Evolutionary conservation across 2,113 vertebrate species (phyloP).

Genomic region (Pagrus major): DNA sequence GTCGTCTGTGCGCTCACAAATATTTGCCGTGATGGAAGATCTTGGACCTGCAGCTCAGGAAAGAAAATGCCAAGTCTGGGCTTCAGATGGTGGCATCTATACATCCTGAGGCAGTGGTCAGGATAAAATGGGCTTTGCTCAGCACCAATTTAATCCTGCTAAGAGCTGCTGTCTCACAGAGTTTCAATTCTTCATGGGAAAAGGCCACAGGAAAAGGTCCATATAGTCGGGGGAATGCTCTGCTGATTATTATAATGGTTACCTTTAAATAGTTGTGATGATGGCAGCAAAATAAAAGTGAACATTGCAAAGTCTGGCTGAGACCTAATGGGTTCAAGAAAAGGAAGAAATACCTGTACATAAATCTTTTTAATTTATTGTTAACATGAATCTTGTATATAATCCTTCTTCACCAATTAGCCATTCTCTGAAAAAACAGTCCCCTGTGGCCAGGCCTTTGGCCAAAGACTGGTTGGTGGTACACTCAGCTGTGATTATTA

Average conservation of each 20-base stretch:
- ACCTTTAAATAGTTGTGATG: conserved; percentile 51
- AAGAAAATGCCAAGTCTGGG: conserved; percentile 52
- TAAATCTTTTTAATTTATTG: background rate
- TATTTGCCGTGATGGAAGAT: conserved; percentile 45
- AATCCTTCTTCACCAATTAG: conserved; percentile 17
- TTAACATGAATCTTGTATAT: background rate
- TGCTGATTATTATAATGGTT: conserved; percentile 66
- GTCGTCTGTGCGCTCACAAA: conserved; percentile 15
- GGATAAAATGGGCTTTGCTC: conserved; percentile 69
- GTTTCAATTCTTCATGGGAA: conserved; percentile 62
- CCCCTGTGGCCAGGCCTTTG: background rate
- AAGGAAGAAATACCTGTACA: conserved; percentile 3
- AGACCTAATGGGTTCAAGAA: background rate
- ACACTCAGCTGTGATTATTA: conserved; percentile 25
- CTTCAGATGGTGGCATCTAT: conserved; percentile 49
- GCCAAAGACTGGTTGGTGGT: conserved; percentile 7
- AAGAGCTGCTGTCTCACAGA: conserved; percentile 68
- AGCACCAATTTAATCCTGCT: conserved; percentile 73
- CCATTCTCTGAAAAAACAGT: conserved; percentile 1
- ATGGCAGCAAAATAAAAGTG: conserved; percentile 44
- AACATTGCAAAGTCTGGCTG: background rate
- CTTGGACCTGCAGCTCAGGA: conserved; percentile 24
- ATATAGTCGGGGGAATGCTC: conserved; percentile 46
- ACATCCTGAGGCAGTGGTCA: conserved; percentile 52
- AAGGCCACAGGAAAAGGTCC: conserved; percentile 69